phyloP scores from a whole-genome alignment of 2,888 invertebrate species.

The Brenthis daphne region DNA sequence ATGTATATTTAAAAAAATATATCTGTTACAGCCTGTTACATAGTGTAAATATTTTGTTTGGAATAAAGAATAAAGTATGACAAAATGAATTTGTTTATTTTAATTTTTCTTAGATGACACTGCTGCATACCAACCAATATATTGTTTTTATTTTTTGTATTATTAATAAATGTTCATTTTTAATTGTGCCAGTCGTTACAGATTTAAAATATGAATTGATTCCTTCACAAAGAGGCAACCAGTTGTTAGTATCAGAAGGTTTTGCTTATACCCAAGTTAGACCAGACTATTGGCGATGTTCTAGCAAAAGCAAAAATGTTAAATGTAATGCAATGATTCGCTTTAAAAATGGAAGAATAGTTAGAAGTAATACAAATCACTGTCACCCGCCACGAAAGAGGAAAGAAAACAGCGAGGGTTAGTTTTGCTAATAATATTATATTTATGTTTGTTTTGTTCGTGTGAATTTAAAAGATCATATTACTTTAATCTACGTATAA shows the following conservation, averaged over 20 bases:
- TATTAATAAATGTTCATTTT: not conserved
- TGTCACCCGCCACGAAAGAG: slow-evolving; percentile 16
- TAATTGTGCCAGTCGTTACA: slow-evolving; percentile 2
- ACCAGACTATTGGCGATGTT: slow-evolving; percentile 21
- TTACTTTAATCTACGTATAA: too few relatives aligned
- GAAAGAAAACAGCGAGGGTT: slow-evolving; percentile 10
- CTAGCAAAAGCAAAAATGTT: slow-evolving; percentile 11
- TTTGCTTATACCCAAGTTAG: slow-evolving; percentile 12
- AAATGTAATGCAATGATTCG: slow-evolving; percentile 15
- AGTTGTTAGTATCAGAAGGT: slow-evolving; percentile 16
- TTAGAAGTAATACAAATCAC: slow-evolving; percentile 10
- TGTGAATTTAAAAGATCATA: too few relatives aligned
- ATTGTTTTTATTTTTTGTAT: not conserved
- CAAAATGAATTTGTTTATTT: too few relatives aligned
- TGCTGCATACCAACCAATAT: too few relatives aligned
- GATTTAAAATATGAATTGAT: slow-evolving; percentile 12
- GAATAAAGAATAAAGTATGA: too few relatives aligned
- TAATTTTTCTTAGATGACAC: too few relatives aligned
- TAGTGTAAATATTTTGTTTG: too few relatives aligned
- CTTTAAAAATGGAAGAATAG: slow-evolving; percentile 15
- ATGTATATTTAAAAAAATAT: too few relatives aligned
- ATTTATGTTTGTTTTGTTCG: too few relatives aligned
- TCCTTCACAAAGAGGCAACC: slow-evolving; percentile 8
- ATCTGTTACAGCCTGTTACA: too few relatives aligned
- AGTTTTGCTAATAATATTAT: not conserved